Evolutionary conservation across 2,888 invertebrate genomes (phyloP).

Genomic region (Podotricha telesiphe): DNA sequence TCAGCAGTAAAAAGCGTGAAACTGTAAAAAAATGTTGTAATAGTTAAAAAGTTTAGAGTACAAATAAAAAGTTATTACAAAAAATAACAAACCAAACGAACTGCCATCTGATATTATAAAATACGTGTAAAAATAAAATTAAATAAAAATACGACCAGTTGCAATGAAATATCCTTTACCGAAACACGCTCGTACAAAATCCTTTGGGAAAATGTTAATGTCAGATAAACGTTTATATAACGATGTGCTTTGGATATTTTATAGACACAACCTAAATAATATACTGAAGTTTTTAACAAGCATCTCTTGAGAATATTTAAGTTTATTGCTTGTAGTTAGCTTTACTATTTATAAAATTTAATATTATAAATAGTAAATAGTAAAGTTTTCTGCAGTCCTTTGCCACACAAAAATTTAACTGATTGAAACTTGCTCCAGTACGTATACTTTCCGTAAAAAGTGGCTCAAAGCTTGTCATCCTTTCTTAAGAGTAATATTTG

Average conservation of each 20-base stretch:
- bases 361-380: no score
- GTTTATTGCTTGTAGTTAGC: background rate
- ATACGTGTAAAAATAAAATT: background rate
- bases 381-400: no score
- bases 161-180: background rate
- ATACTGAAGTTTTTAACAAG: background rate
- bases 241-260: constrained; percentile 4
- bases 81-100: no score
- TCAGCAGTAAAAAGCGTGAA: no score
- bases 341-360: background rate
- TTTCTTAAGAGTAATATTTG: no score
- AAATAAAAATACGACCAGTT: background rate
- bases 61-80: no score
- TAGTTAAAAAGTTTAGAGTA: no score
- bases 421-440: no score
- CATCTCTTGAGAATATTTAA: background rate
- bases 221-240: constrained; percentile 11
- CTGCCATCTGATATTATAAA: background rate
- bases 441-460: no score
- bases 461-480: no score
- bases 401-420: no score
- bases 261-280: background rate
- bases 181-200: constrained; percentile 4
- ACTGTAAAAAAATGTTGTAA: no score
- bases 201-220: background rate